phyloP scores from a whole-genome alignment of 2,888 invertebrate species.

The Chloroclystis v-ata region DNA sequence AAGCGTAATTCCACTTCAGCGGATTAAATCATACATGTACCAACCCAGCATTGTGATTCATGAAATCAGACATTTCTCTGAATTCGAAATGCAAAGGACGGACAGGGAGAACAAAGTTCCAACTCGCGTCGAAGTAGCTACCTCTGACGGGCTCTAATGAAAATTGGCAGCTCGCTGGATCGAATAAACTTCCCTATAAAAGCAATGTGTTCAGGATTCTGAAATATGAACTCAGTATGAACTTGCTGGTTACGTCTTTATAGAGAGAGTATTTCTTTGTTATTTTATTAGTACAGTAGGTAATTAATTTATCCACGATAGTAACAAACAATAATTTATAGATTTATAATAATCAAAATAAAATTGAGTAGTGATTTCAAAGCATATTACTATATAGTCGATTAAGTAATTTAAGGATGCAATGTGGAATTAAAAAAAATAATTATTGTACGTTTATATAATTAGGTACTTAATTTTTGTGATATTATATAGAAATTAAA shows the following conservation, averaged over 20 bases:
- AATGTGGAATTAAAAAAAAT: too few species aligned
- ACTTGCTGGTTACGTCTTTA: slow-evolving; percentile 2
- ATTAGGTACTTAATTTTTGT: too few species aligned
- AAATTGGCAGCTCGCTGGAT: slow-evolving; percentile 70
- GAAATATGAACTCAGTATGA: slow-evolving; percentile 15
- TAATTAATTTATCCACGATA: too few species aligned
- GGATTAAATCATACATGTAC: slow-evolving; percentile 39
- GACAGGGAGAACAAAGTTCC: slow-evolving; percentile 52
- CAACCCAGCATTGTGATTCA: slow-evolving; percentile 38
- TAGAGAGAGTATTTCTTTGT: neutral
- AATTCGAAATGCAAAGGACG: slow-evolving; percentile 58
- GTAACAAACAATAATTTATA: too few species aligned
- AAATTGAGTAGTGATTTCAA: too few species aligned
- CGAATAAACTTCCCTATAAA: slow-evolving; percentile 48
- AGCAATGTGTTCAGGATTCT: slow-evolving; percentile 21
- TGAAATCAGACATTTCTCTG: slow-evolving; percentile 50
- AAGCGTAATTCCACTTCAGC: slow-evolving; percentile 31
- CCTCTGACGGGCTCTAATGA: slow-evolving; percentile 61
- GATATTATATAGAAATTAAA: neutral
- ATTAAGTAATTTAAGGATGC: too few species aligned
- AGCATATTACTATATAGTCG: too few species aligned
- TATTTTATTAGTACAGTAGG: neutral
- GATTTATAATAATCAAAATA: too few species aligned
- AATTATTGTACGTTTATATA: too few species aligned
- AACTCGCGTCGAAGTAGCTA: slow-evolving; percentile 45